Percentiles rank a stretch among this genome's conserved stretches.
phyloP scores from a whole-genome alignment of 2,888 invertebrate genomes.

The Yponomeuta sedellus region DNA sequence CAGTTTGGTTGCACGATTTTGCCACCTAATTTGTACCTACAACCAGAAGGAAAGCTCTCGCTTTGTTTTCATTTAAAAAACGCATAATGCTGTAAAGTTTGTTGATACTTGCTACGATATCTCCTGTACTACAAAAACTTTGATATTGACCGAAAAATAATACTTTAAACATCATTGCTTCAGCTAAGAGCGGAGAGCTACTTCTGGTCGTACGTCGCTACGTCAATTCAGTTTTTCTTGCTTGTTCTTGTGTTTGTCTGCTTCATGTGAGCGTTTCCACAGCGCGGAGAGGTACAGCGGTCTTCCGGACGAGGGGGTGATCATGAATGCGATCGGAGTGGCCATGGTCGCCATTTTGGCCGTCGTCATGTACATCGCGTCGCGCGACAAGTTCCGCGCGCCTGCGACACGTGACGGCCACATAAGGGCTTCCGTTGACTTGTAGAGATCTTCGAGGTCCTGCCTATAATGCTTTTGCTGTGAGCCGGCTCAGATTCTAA shows the following conservation, averaged over 20 bases:
- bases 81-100: no score
- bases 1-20: conserved; percentile 9
- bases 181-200: background rate
- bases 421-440: conserved; percentile 76
- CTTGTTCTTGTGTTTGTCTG: conserved; percentile 22
- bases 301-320: conserved; percentile 79
- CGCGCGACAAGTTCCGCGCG: conserved; percentile 74
- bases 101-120: no score
- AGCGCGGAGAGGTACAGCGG: conserved; percentile 73
- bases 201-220: background rate
- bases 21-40: background rate
- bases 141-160: no score
- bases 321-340: conserved; percentile 82
- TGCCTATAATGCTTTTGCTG: background rate
- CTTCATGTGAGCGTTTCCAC: conserved; percentile 56
- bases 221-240: conserved; percentile 10
- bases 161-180: background rate
- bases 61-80: background rate
- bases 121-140: no score
- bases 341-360: conserved; percentile 79
- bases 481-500: no score
- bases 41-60: background rate
- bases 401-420: conserved; percentile 59
- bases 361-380: conserved; percentile 80
- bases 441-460: conserved; percentile 44